These are phyloP conservation scores for Tenrec ecaudatus DNA, from an alignment of 2,113 vertebrate species.

Conservation along the genomic window DNA sequence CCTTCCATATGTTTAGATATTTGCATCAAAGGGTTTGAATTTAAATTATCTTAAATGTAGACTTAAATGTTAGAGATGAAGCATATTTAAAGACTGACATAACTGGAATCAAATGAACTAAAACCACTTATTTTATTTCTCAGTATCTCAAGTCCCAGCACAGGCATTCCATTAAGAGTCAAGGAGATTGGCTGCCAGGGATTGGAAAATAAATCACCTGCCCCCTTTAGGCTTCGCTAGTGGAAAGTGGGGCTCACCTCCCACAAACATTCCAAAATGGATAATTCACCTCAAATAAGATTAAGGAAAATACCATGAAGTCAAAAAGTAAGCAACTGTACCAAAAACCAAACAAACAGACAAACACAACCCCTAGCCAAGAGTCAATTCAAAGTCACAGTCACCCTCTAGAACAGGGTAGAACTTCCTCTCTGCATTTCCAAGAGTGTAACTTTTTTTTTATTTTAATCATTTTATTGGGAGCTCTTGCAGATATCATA, in stretches of 20 bases:
- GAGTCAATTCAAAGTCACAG: too few species aligned
- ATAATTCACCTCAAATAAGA: neutral
- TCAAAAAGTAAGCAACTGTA: neutral
- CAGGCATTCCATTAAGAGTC: neutral
- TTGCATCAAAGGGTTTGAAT: neutral
- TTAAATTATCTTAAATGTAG: neutral
- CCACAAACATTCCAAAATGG: neutral
- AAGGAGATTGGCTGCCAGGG: neutral
- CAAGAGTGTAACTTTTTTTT: too few species aligned
- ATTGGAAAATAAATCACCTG: neutral
- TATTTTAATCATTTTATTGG: too few species aligned
- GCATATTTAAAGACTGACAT: neutral
- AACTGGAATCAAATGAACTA: neutral
- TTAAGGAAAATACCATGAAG: neutral
- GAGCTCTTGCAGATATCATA: too few species aligned
- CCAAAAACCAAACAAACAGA: too few species aligned
- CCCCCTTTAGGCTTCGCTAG: accelerated
- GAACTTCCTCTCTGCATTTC: too few species aligned
- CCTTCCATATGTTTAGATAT: neutral
- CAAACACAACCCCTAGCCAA: too few species aligned
- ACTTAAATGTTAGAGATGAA: neutral
- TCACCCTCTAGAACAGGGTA: too few species aligned
- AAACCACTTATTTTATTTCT: neutral
- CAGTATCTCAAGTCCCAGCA: neutral
- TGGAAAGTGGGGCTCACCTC: neutral